Evolutionary conservation across 2,113 vertebrate genomes (phyloP).

Genomic region (Phycodurus eques): DNA sequence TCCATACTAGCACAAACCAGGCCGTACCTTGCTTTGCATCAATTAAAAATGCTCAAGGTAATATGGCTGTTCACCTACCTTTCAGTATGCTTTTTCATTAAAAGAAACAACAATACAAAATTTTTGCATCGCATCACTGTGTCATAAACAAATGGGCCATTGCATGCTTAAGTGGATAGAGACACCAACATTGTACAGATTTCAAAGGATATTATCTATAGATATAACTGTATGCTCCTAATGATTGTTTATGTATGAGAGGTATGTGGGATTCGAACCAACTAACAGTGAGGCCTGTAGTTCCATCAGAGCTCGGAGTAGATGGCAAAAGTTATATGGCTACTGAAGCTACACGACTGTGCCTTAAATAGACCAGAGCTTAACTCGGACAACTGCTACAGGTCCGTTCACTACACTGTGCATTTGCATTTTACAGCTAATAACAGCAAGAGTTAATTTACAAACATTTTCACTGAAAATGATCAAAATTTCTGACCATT

Average conservation of each 20-base stretch:
- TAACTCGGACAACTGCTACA: not conserved
- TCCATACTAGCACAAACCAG: not conserved
- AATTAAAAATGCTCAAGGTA: not conserved
- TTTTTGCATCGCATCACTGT: too few relatives aligned
- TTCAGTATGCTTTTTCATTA: not conserved
- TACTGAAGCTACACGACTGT: constrained; percentile 2
- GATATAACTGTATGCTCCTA: not conserved
- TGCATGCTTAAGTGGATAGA: constrained; percentile 1
- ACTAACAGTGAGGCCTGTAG: constrained; percentile 31
- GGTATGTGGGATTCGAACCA: constrained; percentile 37
- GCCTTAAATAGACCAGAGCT: not conserved
- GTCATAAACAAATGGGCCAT: not conserved
- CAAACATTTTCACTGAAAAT: not conserved
- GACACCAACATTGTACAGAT: not conserved
- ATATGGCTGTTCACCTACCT: not conserved
- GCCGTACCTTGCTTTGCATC: not conserved
- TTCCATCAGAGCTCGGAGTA: constrained; percentile 23
- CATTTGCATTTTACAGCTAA: not conserved
- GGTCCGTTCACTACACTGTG: not conserved
- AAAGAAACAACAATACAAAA: too few relatives aligned
- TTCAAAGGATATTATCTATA: constrained; percentile 2
- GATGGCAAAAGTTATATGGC: constrained; percentile 22
- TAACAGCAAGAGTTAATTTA: not conserved
- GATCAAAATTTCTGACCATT: not conserved
- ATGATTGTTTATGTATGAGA: not conserved